Evolutionary conservation across 92 coral and sea anemone species (phyloP), one percentile per base, ranked within the genome.

Genomic region (Epizoanthus scotinus): DNA sequence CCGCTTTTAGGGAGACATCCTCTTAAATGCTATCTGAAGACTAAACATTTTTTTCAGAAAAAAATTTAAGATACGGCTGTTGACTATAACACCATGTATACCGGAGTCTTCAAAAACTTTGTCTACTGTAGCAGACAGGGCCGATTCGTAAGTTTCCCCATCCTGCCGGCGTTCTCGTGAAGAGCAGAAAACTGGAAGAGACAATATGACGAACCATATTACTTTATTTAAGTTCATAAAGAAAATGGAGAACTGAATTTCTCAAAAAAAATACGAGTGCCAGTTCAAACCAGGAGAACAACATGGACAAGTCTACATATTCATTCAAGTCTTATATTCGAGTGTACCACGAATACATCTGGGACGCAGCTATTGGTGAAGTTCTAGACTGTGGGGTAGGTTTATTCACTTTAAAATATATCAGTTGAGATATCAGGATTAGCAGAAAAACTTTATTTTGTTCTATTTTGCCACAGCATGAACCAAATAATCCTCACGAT

Each of bases 81-180:
- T 83, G 75, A 74, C 60, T 19, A 28, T 50, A 52, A 74, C 54
- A 14, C 77, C 82, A 17, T 57, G 74, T 73, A 83, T 75, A 38
- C 75, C 82, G 31, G 82, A 83, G 36, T 40, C 70, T 31, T 83
- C 74, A 1, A 73, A 61, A 8, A 74, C 82, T 83, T 66, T 55
- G 24, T 69, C 60, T 20, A 85, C 73, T 28, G 70, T 56, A n/a
- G 84, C 42, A 68, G 60, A 0, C 10, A 60, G 15, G 27, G 64
- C 64, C 14, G 31, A 59, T 13, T 59, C 29, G n/a, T 21, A 59
- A 0, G 65, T 12, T 21, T 25, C 36, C 31, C 29, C 66, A 61
- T 62, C 18, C 7, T 3, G 38, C 67, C n/a, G n/a, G n/a, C 15
- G 67, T 25, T 62, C 29, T 5, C 67, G 14, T 12, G 67, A 0